Evolutionary conservation across 2,888 invertebrate species (phyloP).

Genomic region (Ptychoptera albimana): DNA sequence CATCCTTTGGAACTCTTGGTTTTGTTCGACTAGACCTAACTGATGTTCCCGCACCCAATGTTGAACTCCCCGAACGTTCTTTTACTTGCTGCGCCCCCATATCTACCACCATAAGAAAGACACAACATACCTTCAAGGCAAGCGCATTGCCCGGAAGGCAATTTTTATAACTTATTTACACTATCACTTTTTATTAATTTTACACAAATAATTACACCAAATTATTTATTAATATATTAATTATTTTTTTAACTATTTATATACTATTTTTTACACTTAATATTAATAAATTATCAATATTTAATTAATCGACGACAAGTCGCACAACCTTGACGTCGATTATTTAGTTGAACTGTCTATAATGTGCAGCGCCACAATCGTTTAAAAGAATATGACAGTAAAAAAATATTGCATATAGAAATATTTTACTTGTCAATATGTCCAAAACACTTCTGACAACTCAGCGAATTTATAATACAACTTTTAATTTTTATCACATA

Average conservation of each 20-base stretch:
- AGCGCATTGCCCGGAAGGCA: slow-evolving; percentile 22
- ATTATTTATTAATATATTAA: slow-evolving; percentile 1
- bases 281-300: slow-evolving; percentile 1
- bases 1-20: slow-evolving; percentile 59
- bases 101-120: slow-evolving; percentile 12
- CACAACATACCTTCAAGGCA: slow-evolving; percentile 6
- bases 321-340: slow-evolving; percentile 39
- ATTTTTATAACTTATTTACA: slow-evolving; percentile 17
- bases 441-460: no score
- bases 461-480: no score
- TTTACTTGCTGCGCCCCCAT: slow-evolving; percentile 94
- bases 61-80: slow-evolving; percentile 32
- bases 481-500: no score
- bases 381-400: not conserved
- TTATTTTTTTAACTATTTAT: not conserved
- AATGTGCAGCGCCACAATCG: slow-evolving; percentile 9
- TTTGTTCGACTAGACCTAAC: slow-evolving; percentile 60
- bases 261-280: not conserved
- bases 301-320: slow-evolving; percentile 19
- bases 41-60: slow-evolving; percentile 35
- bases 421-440: no score
- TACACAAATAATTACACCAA: slow-evolving; percentile 1
- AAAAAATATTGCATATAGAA: not conserved
- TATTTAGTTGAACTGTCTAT: slow-evolving; percentile 30
- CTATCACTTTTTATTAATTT: slow-evolving; percentile 12